phyloP scores from a whole-genome alignment of 2,888 invertebrate species.

The Aphodius sticticus region DNA sequence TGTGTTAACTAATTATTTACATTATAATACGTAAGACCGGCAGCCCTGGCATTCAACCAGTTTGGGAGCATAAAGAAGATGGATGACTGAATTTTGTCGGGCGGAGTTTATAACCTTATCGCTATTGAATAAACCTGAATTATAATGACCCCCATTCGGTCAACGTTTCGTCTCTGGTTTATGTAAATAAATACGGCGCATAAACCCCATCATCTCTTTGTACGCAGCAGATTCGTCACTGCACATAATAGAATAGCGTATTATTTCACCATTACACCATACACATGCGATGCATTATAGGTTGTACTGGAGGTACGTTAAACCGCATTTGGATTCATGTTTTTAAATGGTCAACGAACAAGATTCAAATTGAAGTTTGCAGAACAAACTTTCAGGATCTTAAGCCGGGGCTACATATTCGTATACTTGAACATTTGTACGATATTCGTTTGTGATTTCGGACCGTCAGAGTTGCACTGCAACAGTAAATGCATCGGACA shows the following conservation, averaged over 20 bases:
- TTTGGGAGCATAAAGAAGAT: constrained; percentile 38
- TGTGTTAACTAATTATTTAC: constrained; percentile 23
- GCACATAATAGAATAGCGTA: background rate
- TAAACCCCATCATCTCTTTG: constrained; percentile 36
- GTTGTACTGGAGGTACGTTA: no score
- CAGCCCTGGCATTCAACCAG: constrained; percentile 40
- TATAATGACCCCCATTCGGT: constrained; percentile 38
- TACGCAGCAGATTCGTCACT: constrained; percentile 45
- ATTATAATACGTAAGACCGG: constrained; percentile 45
- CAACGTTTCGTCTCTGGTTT: background rate
- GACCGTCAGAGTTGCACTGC: no score
- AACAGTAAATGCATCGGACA: no score
- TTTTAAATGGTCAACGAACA: no score
- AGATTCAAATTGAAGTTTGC: no score
- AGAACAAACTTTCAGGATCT: no score
- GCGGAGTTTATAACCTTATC: constrained; percentile 31
- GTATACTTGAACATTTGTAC: no score
- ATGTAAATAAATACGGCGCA: background rate
- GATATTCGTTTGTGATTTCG: no score
- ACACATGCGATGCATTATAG: no score
- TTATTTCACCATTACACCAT: background rate
- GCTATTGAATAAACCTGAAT: constrained; percentile 34
- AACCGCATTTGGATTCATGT: no score
- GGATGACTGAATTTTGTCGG: constrained; percentile 36
- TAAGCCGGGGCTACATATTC: no score